These are phyloP conservation scores for Macrosoma leucophasiata DNA, from an alignment of 2,888 invertebrate species.

Conservation along the genomic window DNA sequence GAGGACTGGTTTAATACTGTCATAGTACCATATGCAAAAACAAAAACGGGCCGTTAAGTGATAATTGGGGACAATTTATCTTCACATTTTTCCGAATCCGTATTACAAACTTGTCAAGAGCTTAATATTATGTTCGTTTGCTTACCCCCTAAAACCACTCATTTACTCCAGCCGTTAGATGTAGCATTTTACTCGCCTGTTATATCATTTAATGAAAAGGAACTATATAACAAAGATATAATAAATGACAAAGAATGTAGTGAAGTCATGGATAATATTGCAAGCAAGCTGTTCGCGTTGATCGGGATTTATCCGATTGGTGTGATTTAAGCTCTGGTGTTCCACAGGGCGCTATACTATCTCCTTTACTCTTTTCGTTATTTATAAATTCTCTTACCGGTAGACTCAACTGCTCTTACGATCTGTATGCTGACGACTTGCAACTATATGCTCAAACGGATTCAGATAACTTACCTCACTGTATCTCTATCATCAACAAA, in stretches of 20 bases:
- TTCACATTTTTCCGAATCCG: constrained; percentile 28
- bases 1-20: constrained; percentile 23
- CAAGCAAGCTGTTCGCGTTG: too few relatives aligned
- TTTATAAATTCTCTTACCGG: too few relatives aligned
- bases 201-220: constrained; percentile 1
- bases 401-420: too few relatives aligned
- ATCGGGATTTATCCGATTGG: too few relatives aligned
- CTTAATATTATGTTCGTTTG: constrained; percentile 34
- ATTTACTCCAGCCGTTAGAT: constrained; percentile 33
- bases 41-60: constrained; percentile 29
- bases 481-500: too few relatives aligned
- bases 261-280: constrained; percentile 8
- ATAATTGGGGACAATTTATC: constrained; percentile 43
- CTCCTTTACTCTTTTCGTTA: too few relatives aligned
- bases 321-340: too few relatives aligned
- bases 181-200: too few relatives aligned
- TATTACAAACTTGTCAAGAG: constrained; percentile 31
- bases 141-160: constrained; percentile 30
- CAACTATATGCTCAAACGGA: too few relatives aligned
- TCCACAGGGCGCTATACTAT: too few relatives aligned
- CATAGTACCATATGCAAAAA: constrained; percentile 9
- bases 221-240: constrained; percentile 7
- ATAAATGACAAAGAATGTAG: constrained; percentile 10
- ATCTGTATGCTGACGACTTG: too few relatives aligned
- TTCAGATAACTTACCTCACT: too few relatives aligned